A percentile compares a stretch with the other conserved stretches of the same genome.
phyloP scores from a whole-genome alignment of 2,888 invertebrate genomes.

The Caenorhabditis doughertyi region DNA sequence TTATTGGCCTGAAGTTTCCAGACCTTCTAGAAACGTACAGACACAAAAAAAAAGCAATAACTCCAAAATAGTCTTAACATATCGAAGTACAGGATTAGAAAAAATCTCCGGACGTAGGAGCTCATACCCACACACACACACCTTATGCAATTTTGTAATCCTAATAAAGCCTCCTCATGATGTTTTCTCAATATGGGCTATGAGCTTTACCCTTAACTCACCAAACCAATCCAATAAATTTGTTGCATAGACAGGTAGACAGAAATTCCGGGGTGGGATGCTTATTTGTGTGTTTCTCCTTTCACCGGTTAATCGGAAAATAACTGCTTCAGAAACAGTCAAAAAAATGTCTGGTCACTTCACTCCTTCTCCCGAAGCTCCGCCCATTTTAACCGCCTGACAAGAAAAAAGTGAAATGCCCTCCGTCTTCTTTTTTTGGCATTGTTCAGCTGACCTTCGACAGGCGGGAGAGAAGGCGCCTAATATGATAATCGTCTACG shows the following conservation, averaged over 20 bases:
- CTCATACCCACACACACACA: too few relatives aligned
- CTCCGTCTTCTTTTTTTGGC: neutral
- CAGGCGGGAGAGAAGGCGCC: slow-evolving; percentile 36
- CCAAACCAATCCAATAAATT: slow-evolving; percentile 5
- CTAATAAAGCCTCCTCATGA: neutral
- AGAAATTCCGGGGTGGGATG: neutral
- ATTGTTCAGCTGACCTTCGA: slow-evolving; percentile 59
- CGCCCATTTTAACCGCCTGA: slow-evolving; percentile 44
- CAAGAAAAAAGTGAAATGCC: too few relatives aligned
- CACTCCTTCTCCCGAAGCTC: slow-evolving; percentile 3
- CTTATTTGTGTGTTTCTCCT: neutral
- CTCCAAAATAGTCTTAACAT: too few relatives aligned
- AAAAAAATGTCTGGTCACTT: slow-evolving; percentile 30
- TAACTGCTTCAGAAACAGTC: neutral
- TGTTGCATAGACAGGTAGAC: neutral
- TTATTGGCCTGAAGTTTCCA: too few relatives aligned
- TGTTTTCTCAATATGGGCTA: too few relatives aligned
- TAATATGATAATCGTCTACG: slow-evolving; percentile 60
- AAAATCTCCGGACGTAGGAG: too few relatives aligned
- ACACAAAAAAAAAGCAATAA: too few relatives aligned
- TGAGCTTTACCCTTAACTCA: too few relatives aligned
- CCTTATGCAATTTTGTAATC: too few relatives aligned
- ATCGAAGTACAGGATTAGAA: too few relatives aligned
- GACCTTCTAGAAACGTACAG: too few relatives aligned
- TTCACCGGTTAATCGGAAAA: neutral